These are phyloP conservation scores for Euura lappo DNA, from an alignment of 1,140 invertebrate species.

Conservation along the genomic window DNA sequence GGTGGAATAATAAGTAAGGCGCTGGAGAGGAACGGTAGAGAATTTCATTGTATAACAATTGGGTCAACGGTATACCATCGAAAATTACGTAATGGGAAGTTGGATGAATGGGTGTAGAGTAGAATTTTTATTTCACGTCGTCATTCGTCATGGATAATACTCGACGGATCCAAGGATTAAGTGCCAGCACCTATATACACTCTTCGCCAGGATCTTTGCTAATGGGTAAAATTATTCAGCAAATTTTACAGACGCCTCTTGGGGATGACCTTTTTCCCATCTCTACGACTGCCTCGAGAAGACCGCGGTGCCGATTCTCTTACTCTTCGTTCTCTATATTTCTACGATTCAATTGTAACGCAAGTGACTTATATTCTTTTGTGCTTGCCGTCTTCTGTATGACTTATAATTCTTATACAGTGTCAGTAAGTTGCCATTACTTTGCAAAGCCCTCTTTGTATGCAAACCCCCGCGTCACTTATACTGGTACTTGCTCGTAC, in stretches of 20 bases:
- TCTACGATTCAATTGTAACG: no score
- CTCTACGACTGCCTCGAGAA: no score
- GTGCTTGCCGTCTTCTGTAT: no score
- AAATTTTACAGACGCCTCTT: conserved; percentile 22
- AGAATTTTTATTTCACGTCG: conserved; percentile 40
- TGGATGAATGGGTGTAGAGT: conserved; percentile 38
- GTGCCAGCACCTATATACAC: conserved; percentile 5
- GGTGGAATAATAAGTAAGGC: conserved; percentile 38
- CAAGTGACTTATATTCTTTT: no score
- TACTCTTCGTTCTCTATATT: no score
- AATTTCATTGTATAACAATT: conserved; percentile 28
- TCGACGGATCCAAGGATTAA: conserved; percentile 8
- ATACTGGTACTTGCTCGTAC: no score
- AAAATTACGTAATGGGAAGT: conserved; percentile 37
- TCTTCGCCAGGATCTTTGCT: conserved; percentile 16
- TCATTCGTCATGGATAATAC: conserved; percentile 46
- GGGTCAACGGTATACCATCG: conserved; percentile 42
- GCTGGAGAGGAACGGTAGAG: conserved; percentile 9
- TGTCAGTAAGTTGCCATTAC: no score
- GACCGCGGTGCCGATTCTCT: no score
- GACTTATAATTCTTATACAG: neutral
- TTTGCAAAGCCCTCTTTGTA: no score
- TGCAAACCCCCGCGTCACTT: no score
- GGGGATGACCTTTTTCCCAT: neutral
- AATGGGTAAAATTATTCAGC: conserved; percentile 51